Evolutionary conservation across 2,113 vertebrate species (phyloP).

Genomic region (Bambusicola thoracicus): DNA sequence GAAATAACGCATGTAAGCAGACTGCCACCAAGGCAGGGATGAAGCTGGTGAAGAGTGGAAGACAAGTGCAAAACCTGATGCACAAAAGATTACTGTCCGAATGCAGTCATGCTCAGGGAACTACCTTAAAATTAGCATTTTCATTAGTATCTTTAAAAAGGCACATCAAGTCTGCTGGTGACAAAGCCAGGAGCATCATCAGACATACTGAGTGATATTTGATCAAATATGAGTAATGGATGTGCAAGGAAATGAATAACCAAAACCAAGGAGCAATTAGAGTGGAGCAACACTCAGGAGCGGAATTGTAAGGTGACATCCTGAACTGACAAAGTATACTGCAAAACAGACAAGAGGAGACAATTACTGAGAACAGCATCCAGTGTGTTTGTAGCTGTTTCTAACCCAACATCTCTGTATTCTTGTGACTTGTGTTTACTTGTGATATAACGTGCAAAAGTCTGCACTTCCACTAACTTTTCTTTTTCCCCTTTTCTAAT

Average conservation of each 20-base stretch:
- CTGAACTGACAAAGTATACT: not conserved
- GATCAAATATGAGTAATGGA: not conserved
- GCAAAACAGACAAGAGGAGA: not conserved
- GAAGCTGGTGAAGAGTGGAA: not conserved
- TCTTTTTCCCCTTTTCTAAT: not conserved
- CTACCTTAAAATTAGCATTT: not conserved
- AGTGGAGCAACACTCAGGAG: not conserved
- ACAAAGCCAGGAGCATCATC: not conserved
- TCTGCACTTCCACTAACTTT: not conserved
- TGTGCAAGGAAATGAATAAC: not conserved
- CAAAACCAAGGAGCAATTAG: not conserved
- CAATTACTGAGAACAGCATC: not conserved
- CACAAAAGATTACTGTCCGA: not conserved
- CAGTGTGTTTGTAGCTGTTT: not conserved
- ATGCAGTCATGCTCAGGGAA: not conserved
- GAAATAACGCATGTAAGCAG: accelerated
- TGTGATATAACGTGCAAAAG: not conserved
- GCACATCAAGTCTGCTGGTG: not conserved
- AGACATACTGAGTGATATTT: not conserved
- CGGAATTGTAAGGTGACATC: not conserved
- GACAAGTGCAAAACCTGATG: not conserved
- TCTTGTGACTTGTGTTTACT: not conserved
- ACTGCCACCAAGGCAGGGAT: not conserved
- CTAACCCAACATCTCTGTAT: not conserved
- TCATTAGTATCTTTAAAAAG: not conserved